Conservation (phyloP, 2,888 invertebrate species). For the Pristionchus maxplancki region DNA sequence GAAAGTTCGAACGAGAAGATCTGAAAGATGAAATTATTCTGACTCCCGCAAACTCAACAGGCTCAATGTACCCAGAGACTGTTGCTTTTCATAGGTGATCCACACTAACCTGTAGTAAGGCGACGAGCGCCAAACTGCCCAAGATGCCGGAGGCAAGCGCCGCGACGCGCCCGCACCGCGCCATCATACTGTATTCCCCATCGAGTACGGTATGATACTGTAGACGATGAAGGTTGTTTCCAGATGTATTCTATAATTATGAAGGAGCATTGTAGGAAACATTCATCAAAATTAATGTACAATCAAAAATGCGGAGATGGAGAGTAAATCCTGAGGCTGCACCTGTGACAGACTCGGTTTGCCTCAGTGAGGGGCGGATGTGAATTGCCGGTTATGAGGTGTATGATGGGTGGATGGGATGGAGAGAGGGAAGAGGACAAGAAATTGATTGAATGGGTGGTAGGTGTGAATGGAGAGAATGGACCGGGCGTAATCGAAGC, state of each 20-base stretch:
- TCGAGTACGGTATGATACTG: not conserved
- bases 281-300: not conserved
- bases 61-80: too few relatives aligned
- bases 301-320: not conserved
- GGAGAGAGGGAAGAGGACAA: not conserved
- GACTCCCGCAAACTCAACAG: not conserved
- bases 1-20: slow-evolving; percentile 40
- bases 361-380: not conserved
- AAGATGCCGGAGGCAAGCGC: not conserved
- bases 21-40: not conserved
- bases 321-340: not conserved
- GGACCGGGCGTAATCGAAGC: slow-evolving; percentile 2
- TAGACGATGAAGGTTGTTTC: not conserved
- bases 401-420: slow-evolving; percentile 2
- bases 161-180: slow-evolving; percentile 11
- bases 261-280: not conserved
- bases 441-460: slow-evolving; percentile 22
- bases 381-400: slow-evolving; percentile 25
- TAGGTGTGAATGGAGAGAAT: slow-evolving; percentile 19
- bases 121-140: not conserved
- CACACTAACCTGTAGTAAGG: not conserved
- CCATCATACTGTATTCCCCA: slow-evolving; percentile 5
- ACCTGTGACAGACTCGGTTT: not conserved
- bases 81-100: too few relatives aligned
- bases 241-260: not conserved